Evolutionary conservation across 1,140 invertebrate genomes (phyloP), one percentile per base, ranked within the genome.

Genomic region (Brachionus paranguensis): DNA sequence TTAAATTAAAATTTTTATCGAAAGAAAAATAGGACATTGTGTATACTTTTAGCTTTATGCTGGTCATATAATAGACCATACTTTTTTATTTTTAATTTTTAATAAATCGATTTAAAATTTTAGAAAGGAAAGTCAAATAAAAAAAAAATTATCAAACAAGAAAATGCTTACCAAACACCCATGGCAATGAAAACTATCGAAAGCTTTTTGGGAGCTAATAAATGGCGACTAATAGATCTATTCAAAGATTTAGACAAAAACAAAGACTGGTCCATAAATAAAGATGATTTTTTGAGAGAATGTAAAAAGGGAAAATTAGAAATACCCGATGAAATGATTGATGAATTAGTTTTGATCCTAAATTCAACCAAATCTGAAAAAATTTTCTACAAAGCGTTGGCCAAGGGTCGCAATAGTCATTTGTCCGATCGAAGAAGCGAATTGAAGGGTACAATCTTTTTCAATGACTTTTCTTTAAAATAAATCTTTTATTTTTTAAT

Each of bases 241-340:
- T 81, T 81, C 29, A 60, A 45, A 41, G 78, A 81, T 81, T 81
- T 81, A 27, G 78, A 81, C 41, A 81, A 81, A 37, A 81, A 64
- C 24, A 81, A 81, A 81, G 78, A 81, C 17, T 81, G 78, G 78
- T 24, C 27, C 20, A 55, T 68, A 2, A 81, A 81, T n/a, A 68
- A 81, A 64, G 37, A 43, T 11, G 78, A 81, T 27, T 81, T 81
- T 64, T 64, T 60, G 3, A 53, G 78, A 20, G 78, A 81, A 81
- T 64, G 53, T 20, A 43, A 81, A 60, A 60, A 68, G 41, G 78
- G 78, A 11, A 53, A 55, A 33, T 45, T 81, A n/a, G 64, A 81
- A 11, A 68, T 81, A 29, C 33, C 53, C 5, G 24, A 81, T 43
- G n/a, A 53, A n/a, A 33, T 81, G 53, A 60, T 81, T 27, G 53